Conservation (phyloP, 2,797 vertebrate genomes). For the Adelosebastes latens region DNA sequence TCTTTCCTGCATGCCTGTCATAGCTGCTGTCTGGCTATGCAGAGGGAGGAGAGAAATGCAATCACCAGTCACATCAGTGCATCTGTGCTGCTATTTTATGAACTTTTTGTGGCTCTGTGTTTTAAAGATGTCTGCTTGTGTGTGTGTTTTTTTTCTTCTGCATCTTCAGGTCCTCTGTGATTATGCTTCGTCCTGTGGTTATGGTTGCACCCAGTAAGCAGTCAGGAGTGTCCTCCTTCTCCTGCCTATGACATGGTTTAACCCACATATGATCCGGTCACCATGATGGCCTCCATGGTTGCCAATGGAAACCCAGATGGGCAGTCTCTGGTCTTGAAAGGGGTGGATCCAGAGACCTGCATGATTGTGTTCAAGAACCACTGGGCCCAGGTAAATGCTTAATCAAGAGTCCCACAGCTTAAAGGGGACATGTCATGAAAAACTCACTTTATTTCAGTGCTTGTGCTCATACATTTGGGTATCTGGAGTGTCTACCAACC, state of each 20-base stretch:
- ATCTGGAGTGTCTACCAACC: too few relatives aligned
- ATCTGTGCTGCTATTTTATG: conserved; percentile 23
- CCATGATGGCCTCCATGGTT: conserved; percentile 90
- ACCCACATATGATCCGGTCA: conserved; percentile 60
- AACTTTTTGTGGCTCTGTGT: neutral
- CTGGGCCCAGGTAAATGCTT: conserved; percentile 92
- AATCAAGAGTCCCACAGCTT: neutral
- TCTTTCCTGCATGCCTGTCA: conserved; percentile 73
- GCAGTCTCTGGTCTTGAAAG: conserved; percentile 88
- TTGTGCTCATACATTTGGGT: too few relatives aligned
- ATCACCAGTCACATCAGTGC: neutral
- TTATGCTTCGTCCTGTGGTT: conserved; percentile 37
- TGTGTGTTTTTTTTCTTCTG: conserved; percentile 21
- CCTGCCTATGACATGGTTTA: conserved; percentile 86
- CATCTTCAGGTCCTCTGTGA: conserved; percentile 57
- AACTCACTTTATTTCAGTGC: too few relatives aligned
- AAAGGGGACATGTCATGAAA: too few relatives aligned
- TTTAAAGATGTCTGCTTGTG: conserved; percentile 24
- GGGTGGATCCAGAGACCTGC: conserved; percentile 98
- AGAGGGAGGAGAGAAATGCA: conserved; percentile 9
- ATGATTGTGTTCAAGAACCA: conserved; percentile 99
- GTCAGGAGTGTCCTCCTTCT: conserved; percentile 48
- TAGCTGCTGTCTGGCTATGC: conserved; percentile 67
- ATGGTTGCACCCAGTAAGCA: conserved; percentile 52
- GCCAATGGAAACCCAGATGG: conserved; percentile 83